A percentile compares a stretch with the other conserved stretches of the same genome.
Conservation (phyloP, 2,113 vertebrate species). For the Notothenia coriiceps region DNA sequence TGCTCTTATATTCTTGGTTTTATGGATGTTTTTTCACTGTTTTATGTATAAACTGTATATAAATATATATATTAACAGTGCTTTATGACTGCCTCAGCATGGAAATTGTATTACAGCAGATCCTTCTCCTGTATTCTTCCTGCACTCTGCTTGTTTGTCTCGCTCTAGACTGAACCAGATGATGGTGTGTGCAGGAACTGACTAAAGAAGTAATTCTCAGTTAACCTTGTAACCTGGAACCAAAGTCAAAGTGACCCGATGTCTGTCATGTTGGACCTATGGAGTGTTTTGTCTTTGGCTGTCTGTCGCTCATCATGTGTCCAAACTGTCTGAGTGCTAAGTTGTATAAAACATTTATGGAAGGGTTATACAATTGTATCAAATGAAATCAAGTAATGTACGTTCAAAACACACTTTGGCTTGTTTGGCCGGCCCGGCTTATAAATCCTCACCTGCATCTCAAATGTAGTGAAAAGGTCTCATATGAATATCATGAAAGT, state of each 20-base stretch:
- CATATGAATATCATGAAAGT: too few relatives aligned
- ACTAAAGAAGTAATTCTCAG: constrained; percentile 19
- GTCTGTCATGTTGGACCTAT: constrained; percentile 12
- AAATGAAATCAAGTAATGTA: too few relatives aligned
- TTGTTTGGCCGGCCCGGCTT: too few relatives aligned
- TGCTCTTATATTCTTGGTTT: constrained; percentile 66
- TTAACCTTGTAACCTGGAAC: constrained; percentile 37
- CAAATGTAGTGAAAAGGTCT: background rate
- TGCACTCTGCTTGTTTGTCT: constrained; percentile 60
- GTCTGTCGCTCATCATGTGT: constrained; percentile 17
- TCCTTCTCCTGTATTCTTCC: constrained; percentile 42
- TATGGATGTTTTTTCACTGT: constrained; percentile 68
- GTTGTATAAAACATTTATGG: background rate
- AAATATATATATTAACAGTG: constrained; percentile 80
- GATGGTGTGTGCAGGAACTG: constrained; percentile 11
- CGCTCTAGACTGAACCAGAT: constrained; percentile 40
- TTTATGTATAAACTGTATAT: constrained; percentile 84
- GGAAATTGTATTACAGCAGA: constrained; percentile 70
- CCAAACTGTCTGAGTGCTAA: background rate
- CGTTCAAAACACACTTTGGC: too few relatives aligned
- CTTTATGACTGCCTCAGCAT: constrained; percentile 81
- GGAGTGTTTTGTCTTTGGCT: constrained; percentile 9
- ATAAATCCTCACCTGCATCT: background rate
- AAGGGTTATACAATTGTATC: background rate
- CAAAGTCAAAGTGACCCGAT: constrained; percentile 46